These are phyloP conservation scores for Rhea pennata DNA, from an alignment of 2,113 vertebrate genomes.

Conservation along the genomic window DNA sequence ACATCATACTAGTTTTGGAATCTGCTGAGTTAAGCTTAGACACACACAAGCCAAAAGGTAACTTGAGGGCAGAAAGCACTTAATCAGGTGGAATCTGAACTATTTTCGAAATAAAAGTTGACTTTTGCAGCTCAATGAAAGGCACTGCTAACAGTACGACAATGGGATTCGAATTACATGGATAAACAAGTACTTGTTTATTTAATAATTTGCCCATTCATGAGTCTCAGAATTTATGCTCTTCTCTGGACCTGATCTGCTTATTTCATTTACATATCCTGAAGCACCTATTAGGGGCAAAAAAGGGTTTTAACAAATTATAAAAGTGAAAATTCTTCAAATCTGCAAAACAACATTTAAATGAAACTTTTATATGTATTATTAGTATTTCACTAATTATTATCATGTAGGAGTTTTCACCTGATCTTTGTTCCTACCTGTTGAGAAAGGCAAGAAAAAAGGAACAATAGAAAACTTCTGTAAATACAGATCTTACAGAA, in stretches of 20 bases:
- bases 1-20: conserved; percentile 13
- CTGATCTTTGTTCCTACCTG: not conserved
- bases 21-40: not conserved
- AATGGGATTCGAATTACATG: fast-evolving
- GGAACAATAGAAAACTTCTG: not conserved
- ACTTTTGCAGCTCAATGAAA: not conserved
- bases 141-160: not conserved
- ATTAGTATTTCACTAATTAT: not conserved
- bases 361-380: not conserved
- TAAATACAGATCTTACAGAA: not conserved
- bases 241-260: not conserved
- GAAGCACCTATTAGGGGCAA: not conserved
- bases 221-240: not conserved
- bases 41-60: conserved; percentile 17
- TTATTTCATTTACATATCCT: not conserved
- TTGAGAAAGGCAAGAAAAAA: not conserved
- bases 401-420: not conserved
- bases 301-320: not conserved
- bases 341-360: not conserved
- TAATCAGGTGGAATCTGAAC: not conserved
- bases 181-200: not conserved
- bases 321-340: not conserved
- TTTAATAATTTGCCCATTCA: not conserved
- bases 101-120: not conserved
- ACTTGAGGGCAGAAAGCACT: not conserved